phyloP scores from a whole-genome alignment of 53 echinoderm and acorn worm species.

The Hippasteria phrygiana region DNA sequence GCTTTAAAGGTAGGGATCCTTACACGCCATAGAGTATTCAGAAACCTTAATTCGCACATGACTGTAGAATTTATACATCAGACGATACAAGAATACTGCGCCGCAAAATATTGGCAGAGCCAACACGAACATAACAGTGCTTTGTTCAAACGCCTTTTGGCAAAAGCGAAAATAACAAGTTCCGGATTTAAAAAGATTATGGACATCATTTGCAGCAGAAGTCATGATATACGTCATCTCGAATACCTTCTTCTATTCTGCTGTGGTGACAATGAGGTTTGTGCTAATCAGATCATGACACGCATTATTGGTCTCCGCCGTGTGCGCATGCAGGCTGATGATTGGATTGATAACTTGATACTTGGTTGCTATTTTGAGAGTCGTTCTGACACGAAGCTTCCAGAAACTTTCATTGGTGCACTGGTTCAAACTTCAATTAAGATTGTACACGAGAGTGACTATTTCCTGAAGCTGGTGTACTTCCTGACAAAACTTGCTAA shows the following conservation, averaged over 20 bases:
- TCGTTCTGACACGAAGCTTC: no score
- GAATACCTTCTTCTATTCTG: constrained; percentile 26
- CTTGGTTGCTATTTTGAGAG: no score
- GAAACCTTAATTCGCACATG: not conserved
- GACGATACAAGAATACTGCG: constrained; percentile 33
- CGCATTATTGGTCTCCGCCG: not conserved
- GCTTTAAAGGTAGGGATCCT: constrained; percentile 25
- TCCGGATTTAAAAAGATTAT: not conserved
- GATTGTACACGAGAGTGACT: no score
- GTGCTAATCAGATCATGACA: not conserved
- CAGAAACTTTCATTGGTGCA: no score
- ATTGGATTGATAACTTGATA: no score
- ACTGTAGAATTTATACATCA: constrained; percentile 24
- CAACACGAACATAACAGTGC: not conserved
- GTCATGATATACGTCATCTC: no score
- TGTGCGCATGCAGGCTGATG: not conserved
- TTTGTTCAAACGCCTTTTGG: not conserved
- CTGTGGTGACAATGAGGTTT: constrained; percentile 29
- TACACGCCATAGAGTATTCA: constrained; percentile 21
- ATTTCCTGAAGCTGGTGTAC: no score
- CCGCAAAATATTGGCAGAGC: not conserved
- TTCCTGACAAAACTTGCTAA: no score
- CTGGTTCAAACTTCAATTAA: no score
- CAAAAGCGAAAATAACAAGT: not conserved
- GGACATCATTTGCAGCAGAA: not conserved